These are phyloP conservation scores for Subanguina moxae DNA, from an alignment of 1,140 invertebrate species.

Conservation along the genomic window DNA sequence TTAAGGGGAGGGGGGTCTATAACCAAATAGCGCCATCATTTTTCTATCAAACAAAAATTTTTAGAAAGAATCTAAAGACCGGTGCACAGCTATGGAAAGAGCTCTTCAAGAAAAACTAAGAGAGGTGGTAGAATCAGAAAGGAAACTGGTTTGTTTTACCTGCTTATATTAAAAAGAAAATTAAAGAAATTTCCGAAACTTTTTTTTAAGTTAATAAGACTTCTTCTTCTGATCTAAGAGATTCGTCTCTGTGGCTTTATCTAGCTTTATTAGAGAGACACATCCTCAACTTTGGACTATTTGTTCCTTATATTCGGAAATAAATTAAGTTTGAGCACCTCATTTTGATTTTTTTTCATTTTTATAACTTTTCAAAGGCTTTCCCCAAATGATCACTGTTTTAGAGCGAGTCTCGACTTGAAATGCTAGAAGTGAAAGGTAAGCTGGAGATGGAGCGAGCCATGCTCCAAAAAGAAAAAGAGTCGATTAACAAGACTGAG, in stretches of 20 bases:
- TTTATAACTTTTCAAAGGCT: too few species aligned
- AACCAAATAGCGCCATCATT: too few species aligned
- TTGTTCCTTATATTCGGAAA: background rate
- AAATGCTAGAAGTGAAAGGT: conserved; percentile 41
- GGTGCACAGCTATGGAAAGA: conserved; percentile 35
- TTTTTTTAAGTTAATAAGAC: background rate
- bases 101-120: conserved; percentile 34
- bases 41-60: too few species aligned
- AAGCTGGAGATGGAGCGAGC: conserved; percentile 37
- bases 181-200: background rate
- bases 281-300: conserved; percentile 4
- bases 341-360: background rate
- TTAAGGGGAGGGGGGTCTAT: too few species aligned
- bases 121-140: conserved; percentile 41
- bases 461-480: conserved; percentile 35
- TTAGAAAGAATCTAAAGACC: conserved; percentile 39
- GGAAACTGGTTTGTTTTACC: conserved; percentile 38
- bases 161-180: conserved; percentile 1
- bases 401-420: conserved; percentile 45
- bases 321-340: conserved; percentile 12
- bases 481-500: conserved; percentile 36
- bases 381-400: background rate
- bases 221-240: background rate
- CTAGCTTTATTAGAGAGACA: conserved; percentile 2
- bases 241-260: background rate